Evolutionary conservation across 2,113 vertebrate species (phyloP).

Genomic region (Eulemur rufifrons): DNA sequence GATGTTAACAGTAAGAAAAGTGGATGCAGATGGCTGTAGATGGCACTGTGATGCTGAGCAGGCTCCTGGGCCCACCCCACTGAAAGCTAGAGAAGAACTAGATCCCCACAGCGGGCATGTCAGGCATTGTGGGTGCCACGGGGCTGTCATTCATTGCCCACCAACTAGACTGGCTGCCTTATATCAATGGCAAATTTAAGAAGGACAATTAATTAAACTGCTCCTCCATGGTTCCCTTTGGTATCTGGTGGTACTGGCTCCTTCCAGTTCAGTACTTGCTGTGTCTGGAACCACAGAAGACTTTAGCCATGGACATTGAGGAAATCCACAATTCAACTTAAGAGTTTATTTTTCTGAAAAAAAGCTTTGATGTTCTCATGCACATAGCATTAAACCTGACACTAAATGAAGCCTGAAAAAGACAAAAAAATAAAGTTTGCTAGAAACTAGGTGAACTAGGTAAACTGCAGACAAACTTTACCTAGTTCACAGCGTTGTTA

Average conservation of each 20-base stretch:
- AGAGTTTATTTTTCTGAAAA: background rate
- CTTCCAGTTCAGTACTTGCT: background rate
- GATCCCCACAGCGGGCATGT: constrained; percentile 83
- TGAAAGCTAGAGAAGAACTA: constrained; percentile 41
- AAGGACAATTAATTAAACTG: constrained; percentile 86
- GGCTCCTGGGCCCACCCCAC: background rate
- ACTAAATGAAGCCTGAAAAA: background rate
- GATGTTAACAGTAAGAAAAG: background rate
- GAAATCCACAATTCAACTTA: background rate
- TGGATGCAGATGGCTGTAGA: background rate
- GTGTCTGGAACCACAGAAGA: background rate
- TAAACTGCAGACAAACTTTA: background rate
- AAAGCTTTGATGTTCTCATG: background rate
- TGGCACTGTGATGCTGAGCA: background rate
- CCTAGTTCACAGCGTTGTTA: background rate
- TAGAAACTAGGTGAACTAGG: background rate
- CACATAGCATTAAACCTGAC: background rate
- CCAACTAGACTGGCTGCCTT: constrained; percentile 91
- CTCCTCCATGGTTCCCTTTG: background rate
- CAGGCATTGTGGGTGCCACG: constrained; percentile 82
- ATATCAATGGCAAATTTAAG: constrained; percentile 89
- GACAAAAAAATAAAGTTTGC: background rate
- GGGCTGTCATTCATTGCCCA: constrained; percentile 88
- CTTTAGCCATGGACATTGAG: background rate
- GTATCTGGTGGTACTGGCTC: background rate